Conservation (phyloP, 2,888 invertebrate genomes). For the Spodoptera picta region DNA sequence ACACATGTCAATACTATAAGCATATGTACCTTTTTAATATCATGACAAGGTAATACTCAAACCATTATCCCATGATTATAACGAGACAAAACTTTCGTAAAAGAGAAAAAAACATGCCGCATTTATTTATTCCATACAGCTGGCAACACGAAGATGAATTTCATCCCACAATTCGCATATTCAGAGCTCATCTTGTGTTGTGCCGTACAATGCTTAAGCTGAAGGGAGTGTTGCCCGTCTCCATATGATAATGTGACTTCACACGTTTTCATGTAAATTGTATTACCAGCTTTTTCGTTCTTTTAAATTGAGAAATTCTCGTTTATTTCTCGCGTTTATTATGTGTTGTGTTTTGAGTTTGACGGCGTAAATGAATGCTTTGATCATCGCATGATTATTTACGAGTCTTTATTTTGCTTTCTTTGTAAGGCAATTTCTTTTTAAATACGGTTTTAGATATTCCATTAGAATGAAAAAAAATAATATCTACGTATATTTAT, state of each 20-base stretch:
- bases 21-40: too few relatives aligned
- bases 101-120: conserved; percentile 13
- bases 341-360: conserved; percentile 16
- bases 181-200: conserved; percentile 41
- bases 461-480: too few relatives aligned
- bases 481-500: too few relatives aligned
- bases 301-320: conserved; percentile 40
- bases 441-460: background rate
- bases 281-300: conserved; percentile 44
- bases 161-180: conserved; percentile 45
- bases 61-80: background rate
- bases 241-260: conserved; percentile 44
- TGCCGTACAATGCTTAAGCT: conserved; percentile 42
- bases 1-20: too few relatives aligned
- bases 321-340: conserved; percentile 26
- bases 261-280: conserved; percentile 42
- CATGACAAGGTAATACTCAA: too few relatives aligned
- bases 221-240: conserved; percentile 35
- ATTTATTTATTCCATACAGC: conserved; percentile 22
- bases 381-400: conserved; percentile 22
- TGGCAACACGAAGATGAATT: conserved; percentile 40
- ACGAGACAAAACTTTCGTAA: background rate
- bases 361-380: conserved; percentile 21
- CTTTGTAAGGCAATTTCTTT: background rate
- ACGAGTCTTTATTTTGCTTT: background rate